Percentiles rank a stretch among this genome's conserved stretches.
Conservation (phyloP, 2,113 vertebrate species). For the Indicator indicator region DNA sequence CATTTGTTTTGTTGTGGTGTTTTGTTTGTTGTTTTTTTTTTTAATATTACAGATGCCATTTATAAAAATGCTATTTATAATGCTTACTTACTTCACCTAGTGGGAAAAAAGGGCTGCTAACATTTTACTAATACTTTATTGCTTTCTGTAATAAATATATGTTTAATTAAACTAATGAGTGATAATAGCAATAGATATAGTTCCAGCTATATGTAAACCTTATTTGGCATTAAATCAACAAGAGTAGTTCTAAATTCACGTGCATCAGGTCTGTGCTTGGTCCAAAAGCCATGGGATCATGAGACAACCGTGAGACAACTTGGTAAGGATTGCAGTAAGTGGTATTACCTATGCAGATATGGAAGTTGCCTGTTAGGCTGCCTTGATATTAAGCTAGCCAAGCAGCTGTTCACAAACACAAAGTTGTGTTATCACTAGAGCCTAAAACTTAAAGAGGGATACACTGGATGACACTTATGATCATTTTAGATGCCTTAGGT, state of each 20-base stretch:
- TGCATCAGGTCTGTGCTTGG: background rate
- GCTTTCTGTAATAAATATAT: background rate
- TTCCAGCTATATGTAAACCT: background rate
- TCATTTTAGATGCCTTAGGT: background rate
- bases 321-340: fast-evolving
- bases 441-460: background rate
- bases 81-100: background rate
- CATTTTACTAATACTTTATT: background rate
- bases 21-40: background rate
- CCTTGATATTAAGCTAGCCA: background rate
- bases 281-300: background rate
- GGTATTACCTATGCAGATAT: fast-evolving
- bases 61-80: background rate
- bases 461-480: background rate
- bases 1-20: too few species aligned
- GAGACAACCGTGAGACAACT: background rate
- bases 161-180: background rate
- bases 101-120: background rate
- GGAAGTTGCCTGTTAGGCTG: background rate
- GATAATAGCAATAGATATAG: background rate
- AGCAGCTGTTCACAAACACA: background rate
- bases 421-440: background rate
- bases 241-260: background rate
- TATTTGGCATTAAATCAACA: background rate
- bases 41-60: background rate